Evolutionary conservation across 2,113 vertebrate genomes (phyloP), one percentile per base, ranked within the genome.

Genomic region (Semnopithecus entellus): DNA sequence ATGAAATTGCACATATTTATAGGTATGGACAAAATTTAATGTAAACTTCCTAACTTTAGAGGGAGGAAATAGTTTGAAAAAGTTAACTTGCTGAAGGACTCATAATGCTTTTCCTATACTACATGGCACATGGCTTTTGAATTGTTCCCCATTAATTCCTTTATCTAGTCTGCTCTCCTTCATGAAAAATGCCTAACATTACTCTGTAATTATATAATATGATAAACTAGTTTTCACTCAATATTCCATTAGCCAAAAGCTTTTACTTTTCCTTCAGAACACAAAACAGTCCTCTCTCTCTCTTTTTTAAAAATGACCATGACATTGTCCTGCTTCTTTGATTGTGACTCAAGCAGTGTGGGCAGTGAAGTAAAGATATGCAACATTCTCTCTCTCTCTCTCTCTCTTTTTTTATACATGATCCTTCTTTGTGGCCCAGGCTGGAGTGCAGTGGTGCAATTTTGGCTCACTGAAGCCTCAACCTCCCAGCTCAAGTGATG

Each of bases 161-260:
- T 93, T 95, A 73, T 86, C 66, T 70, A 38, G 91, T 43, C 61
- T 81, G 9, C 32, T 79, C 79, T 32, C 48, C 27, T 94, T 93
- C 85, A 23, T 92, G 80, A 88, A 72, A 86, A 96, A 91, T 82
- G 76, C 25, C 70, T 83, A 45, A 61, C n/a, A 35, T 64, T 78
- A 79, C 17, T 45, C 83, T 91, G 18, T 79, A 91, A 96, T 95
- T 95, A 64, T 43, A 81, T 86, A 40, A 61, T 80, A 70, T 64
- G 59, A 94, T 38, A 83, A 61, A 89, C 92, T 61, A 73, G 45
- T 59, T 23, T 35, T 90, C 64, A 32, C 22, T 89, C 85, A 88
- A 80, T 94, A 97, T 81, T 92, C 32, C 43, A 66, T 80, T 96
- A 85, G 43, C 22, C 76, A 96, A 94, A 61, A 80, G 30, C 55